Percentiles rank a stretch among this genome's conserved stretches.
Evolutionary conservation across 1,140 invertebrate genomes (phyloP).

Genomic region (Scaptomyza montana): DNA sequence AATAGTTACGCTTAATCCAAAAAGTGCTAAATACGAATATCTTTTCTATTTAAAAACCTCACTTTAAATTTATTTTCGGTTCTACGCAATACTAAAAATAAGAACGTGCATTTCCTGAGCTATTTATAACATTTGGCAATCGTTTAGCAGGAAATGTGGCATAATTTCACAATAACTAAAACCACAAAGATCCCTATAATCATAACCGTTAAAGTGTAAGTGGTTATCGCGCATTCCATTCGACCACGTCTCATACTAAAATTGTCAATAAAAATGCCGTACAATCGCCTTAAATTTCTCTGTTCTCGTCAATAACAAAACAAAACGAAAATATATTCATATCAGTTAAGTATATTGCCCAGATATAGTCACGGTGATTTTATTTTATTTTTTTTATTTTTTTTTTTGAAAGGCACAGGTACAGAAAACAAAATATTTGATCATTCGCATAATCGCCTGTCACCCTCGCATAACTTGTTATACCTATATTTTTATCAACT

Average conservation of each 20-base stretch:
- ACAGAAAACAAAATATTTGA: constrained; percentile 2
- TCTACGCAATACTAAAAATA: too few relatives aligned
- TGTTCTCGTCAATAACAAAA: constrained; percentile 55
- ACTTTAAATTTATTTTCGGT: too few relatives aligned
- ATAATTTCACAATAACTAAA: not conserved
- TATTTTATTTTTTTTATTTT: too few relatives aligned
- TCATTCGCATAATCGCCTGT: constrained; percentile 11
- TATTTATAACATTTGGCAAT: too few relatives aligned
- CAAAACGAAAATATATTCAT: constrained; percentile 47
- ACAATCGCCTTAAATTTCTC: constrained; percentile 10
- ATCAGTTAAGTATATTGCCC: constrained; percentile 29
- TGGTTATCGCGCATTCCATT: constrained; percentile 15
- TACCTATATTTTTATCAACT: not conserved
- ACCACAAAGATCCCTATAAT: not conserved
- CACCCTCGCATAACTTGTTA: constrained; percentile 23
- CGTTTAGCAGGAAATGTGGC: not conserved
- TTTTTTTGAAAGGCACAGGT: too few relatives aligned
- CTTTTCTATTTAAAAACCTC: too few relatives aligned
- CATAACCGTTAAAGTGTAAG: constrained; percentile 15
- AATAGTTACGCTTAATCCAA: too few relatives aligned
- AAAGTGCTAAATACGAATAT: too few relatives aligned
- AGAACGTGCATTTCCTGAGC: too few relatives aligned
- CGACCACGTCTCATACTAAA: not conserved
- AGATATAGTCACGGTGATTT: constrained; percentile 9
- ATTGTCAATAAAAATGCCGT: constrained; percentile 20